Conservation (phyloP, 92 coral and sea anemone genomes). For the Phenganax stokvisi region DNA sequence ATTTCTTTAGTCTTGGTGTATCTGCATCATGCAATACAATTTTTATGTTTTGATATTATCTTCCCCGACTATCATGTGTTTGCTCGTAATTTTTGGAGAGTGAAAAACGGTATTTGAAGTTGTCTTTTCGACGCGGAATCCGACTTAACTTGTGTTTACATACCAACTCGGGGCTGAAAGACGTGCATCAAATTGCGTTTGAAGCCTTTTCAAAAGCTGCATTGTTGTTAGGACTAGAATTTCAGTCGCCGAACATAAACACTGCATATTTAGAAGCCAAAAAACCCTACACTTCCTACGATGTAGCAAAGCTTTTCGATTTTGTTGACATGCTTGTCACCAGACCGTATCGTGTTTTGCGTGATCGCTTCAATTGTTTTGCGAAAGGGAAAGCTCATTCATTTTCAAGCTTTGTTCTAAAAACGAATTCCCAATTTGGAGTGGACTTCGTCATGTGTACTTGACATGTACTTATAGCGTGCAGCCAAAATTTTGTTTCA, state of each 20-base stretch:
- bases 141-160: not conserved
- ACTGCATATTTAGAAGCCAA: constrained; percentile 1
- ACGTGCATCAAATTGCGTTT: constrained; percentile 1
- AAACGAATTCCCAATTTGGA: not conserved
- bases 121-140: constrained; percentile 3
- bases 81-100: not conserved
- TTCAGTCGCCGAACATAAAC: not conserved
- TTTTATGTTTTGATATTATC: constrained; percentile 7
- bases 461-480: too few relatives aligned
- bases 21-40: not conserved
- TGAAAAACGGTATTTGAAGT: not conserved
- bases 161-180: not conserved
- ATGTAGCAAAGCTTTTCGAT: not conserved
- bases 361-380: constrained; percentile 13
- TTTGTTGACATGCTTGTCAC: constrained; percentile 36
- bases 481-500: too few relatives aligned
- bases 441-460: too few relatives aligned
- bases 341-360: constrained; percentile 28
- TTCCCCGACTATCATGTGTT: constrained; percentile 5
- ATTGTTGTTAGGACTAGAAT: not conserved
- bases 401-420: not conserved
- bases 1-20: constrained; percentile 7
- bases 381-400: not conserved
- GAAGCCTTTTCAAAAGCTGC: not conserved
- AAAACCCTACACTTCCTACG: constrained; percentile 12